Evolutionary conservation across 2,797 vertebrate genomes (phyloP), one percentile per base, ranked within the genome.

Genomic region (Tragopan temminckii): DNA sequence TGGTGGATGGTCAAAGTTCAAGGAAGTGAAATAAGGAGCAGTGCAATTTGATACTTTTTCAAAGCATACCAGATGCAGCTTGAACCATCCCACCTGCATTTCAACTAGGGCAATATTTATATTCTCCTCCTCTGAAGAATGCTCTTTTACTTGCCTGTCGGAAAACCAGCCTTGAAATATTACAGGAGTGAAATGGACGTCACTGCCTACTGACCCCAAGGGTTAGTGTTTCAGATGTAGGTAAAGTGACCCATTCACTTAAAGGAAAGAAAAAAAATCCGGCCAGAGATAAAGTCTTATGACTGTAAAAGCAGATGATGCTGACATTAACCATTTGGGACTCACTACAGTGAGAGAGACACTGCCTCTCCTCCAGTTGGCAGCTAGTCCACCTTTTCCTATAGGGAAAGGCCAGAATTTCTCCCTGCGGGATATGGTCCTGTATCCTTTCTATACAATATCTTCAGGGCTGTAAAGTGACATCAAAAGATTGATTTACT

Each of bases 121-220:
- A 63, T 89, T 90, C 70, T 87, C 10, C 46, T 84, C 46, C 57
- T 72, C 80, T 94, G 83, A 89, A 92, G 67, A 81, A 70, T 76
- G 72, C 77, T 57, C 46, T 40, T 59, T 86, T 92, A 55, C 52
- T 58, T 84, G 76, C 15, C 36, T 72, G 18, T 70, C 40, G 74
- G 59, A 84, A 88, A 88, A 46, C 11, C 29, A 88, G 55, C 63
- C 40, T 78, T 72, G 43, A 70, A 53, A 31, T 52, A 11, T 40
- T 71, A 25, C 57, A 70, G 59, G 81, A 94, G 58, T 66, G 76
- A 80, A 93, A 83, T 72, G n/a, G 35, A 31, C 83, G 77, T 75
- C 24, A 0, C n/a, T 64, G 50, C 59, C 55, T 74, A 55, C 69
- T 7, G 29, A 55, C 80, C 62, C 12, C 0, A 4, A 52, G 27